Evolutionary conservation across 2,797 vertebrate species (phyloP), one percentile per base, ranked within the genome.

Genomic region (Gymnothorax javanicus): DNA sequence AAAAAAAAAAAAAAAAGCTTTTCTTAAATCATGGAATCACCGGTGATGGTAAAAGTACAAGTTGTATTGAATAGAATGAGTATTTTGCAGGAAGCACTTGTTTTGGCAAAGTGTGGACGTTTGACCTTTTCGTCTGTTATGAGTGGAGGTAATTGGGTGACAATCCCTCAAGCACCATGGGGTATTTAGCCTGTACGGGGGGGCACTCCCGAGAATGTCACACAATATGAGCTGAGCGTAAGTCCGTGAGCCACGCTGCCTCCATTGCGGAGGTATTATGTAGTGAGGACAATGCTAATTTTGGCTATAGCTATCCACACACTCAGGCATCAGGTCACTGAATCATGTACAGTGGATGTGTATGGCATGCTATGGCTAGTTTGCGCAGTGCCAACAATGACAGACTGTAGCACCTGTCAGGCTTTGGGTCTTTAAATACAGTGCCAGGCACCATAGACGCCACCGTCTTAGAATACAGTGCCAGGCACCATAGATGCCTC

Each of bases 391-490:
- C 50, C 84, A 57, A 33, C 27, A 11, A 17, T 13, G 62, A 83
- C 54, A 27, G n/a, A n/a, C 60, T 25, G 69, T 64, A 79, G 50
- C 86, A 77, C 86, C 82, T 84, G 86, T 57, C 83, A 69, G n/a
- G 56, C 67, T 87, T 54, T 87, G 69, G 43, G 69, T 87, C 73
- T 77, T 56, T 77, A 27, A 57, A 64, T 33, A 33, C 15, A 43
- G 33, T 73, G 82, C 82, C 25, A 84, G 64, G 86, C 64, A 84
- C 84, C 82, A 27, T 3, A 75, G 33, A 43, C 2, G 33, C 33
- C 33, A 2, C 33, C 2, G 69, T 84, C 73, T 77, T 56, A 62
- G 20, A 57, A 64, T 33, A 33, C 15, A 57, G 33, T 73, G 82
- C 82, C 25, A 84, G 64, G 86, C 64, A 84, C 84, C 82, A 27